Percentiles rank a stretch among this genome's conserved stretches.
Evolutionary conservation across 2,113 vertebrate genomes (phyloP).

Genomic region (Xenus cinereus): DNA sequence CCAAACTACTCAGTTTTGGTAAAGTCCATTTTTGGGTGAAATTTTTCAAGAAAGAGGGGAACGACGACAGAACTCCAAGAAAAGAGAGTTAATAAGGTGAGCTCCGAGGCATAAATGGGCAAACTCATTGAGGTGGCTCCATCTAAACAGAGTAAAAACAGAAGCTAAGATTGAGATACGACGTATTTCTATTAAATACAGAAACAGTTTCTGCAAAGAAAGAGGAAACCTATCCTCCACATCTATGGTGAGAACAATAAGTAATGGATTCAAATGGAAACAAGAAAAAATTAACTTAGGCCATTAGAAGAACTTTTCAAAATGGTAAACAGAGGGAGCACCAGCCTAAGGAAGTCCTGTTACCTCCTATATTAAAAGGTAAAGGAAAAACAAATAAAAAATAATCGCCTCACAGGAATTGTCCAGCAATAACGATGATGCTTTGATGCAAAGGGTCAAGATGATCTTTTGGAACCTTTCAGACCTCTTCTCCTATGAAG

Average conservation of each 20-base stretch:
- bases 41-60: not conserved
- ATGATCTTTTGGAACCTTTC: not conserved
- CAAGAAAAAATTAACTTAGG: not conserved
- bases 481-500: not conserved
- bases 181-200: not conserved
- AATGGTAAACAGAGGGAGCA: not conserved
- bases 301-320: not conserved
- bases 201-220: not conserved
- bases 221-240: not conserved
- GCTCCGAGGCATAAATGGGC: not conserved
- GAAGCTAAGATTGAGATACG: not conserved
- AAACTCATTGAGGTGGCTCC: not conserved
- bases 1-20: not conserved
- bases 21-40: not conserved
- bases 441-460: not conserved
- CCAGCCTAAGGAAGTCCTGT: not conserved
- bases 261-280: not conserved
- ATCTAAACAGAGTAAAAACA: not conserved
- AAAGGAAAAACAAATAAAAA: not conserved
- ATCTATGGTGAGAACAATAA: not conserved
- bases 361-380: not conserved
- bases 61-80: rapidly evolving
- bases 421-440: not conserved
- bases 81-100: not conserved
- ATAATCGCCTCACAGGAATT: not conserved